phyloP scores from a whole-genome alignment of 2,888 invertebrate genomes.

The Timema podura region DNA sequence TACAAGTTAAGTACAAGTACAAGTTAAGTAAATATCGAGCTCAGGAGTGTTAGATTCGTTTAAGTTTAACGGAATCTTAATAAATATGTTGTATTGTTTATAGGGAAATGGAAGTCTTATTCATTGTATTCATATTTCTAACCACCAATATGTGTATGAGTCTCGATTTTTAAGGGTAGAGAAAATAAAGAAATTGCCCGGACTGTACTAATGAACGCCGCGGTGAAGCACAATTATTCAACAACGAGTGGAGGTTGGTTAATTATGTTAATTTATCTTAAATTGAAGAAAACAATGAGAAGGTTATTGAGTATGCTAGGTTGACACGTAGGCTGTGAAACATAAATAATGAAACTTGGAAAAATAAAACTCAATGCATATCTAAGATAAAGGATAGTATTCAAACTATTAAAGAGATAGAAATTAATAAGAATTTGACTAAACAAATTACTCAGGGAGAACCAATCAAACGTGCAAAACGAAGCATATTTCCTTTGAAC shows the following conservation, averaged over 20 bases:
- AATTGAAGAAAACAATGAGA: background rate
- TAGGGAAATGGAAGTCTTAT: background rate
- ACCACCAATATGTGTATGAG: background rate
- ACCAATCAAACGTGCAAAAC: background rate
- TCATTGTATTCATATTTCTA: background rate
- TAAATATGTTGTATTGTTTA: background rate
- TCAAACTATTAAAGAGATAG: background rate
- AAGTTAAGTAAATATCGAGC: too few relatives aligned
- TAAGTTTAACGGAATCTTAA: too few relatives aligned
- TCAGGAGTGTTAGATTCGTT: too few relatives aligned
- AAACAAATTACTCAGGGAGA: background rate
- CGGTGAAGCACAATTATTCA: background rate
- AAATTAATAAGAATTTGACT: background rate
- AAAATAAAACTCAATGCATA: background rate
- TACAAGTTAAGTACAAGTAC: too few relatives aligned
- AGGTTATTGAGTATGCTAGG: background rate
- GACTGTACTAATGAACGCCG: background rate
- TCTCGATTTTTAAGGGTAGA: background rate
- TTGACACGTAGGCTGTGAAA: background rate
- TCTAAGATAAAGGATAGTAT: constrained; percentile 8
- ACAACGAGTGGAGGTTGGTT: background rate
- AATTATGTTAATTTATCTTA: background rate
- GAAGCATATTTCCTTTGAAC: background rate
- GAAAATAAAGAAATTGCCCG: background rate
- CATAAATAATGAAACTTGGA: background rate